These are phyloP conservation scores for Heliconius aoede DNA, from an alignment of 2,888 invertebrate species.

Conservation along the genomic window DNA sequence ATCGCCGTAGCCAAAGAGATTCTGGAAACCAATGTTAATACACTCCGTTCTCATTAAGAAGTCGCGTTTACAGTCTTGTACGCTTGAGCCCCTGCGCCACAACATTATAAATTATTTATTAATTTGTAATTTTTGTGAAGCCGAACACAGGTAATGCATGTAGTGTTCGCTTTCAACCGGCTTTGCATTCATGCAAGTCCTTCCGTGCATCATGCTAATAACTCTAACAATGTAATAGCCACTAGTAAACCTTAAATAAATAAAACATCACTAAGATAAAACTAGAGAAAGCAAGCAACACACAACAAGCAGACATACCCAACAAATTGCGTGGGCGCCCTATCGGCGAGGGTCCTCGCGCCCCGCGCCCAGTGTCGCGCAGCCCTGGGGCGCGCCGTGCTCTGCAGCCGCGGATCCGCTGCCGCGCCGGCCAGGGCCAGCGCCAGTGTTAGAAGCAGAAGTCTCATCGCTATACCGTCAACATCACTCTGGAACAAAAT, in stretches of 20 bases:
- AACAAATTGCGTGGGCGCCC: constrained; percentile 71
- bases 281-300: background rate
- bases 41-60: too few relatives aligned
- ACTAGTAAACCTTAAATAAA: background rate
- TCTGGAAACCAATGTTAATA: too few relatives aligned
- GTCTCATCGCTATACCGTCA: constrained; percentile 78
- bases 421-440: constrained; percentile 57
- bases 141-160: too few relatives aligned
- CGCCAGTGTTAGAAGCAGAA: constrained; percentile 64
- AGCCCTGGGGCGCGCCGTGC: constrained; percentile 63
- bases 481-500: constrained; percentile 60
- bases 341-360: constrained; percentile 68
- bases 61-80: too few relatives aligned
- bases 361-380: constrained; percentile 69
- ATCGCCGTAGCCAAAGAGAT: too few relatives aligned
- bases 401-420: constrained; percentile 58
- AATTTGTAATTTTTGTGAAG: too few relatives aligned
- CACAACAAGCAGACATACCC: constrained; percentile 63
- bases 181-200: too few relatives aligned
- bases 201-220: too few relatives aligned
- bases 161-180: too few relatives aligned
- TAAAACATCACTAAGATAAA: background rate
- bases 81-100: too few relatives aligned
- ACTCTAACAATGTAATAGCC: too few relatives aligned
- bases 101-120: too few relatives aligned